A percentile compares a stretch with the other conserved stretches of the same genome.
These are phyloP conservation scores for Epinotia brunnichana DNA, from an alignment of 2,888 invertebrate genomes.

Conservation along the genomic window DNA sequence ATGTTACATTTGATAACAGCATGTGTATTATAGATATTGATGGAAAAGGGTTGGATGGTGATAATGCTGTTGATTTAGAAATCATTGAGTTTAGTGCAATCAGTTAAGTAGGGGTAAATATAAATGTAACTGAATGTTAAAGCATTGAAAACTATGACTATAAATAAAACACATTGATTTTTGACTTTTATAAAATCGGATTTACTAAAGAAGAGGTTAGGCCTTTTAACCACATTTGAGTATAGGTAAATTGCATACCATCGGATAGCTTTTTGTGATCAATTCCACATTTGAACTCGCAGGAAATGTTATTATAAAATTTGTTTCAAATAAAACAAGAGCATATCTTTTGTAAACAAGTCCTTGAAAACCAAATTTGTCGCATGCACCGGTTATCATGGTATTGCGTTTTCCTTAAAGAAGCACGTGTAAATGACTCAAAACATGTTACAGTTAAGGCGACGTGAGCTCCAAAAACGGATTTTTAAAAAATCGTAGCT, in stretches of 20 bases:
- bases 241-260: too few relatives aligned
- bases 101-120: background rate
- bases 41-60: slow-evolving; percentile 48
- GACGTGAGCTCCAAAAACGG: too few relatives aligned
- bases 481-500: too few relatives aligned
- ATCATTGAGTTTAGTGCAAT: background rate
- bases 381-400: slow-evolving; percentile 65
- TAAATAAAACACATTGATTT: too few relatives aligned
- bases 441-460: too few relatives aligned
- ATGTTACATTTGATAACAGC: slow-evolving; percentile 37
- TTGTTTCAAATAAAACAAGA: background rate
- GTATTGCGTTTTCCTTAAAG: slow-evolving; percentile 36
- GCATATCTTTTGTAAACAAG: slow-evolving; percentile 21
- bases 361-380: slow-evolving; percentile 42
- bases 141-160: too few relatives aligned
- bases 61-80: slow-evolving; percentile 7
- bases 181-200: too few relatives aligned
- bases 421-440: slow-evolving; percentile 39
- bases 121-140: background rate
- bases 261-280: background rate
- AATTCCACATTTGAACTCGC: background rate
- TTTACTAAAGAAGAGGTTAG: too few relatives aligned
- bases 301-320: background rate
- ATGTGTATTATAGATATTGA: slow-evolving; percentile 32
- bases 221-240: too few relatives aligned